Base-by-base conservation (phyloP, 2,797 vertebrate species). In the Epinephelus awoara region DNA sequence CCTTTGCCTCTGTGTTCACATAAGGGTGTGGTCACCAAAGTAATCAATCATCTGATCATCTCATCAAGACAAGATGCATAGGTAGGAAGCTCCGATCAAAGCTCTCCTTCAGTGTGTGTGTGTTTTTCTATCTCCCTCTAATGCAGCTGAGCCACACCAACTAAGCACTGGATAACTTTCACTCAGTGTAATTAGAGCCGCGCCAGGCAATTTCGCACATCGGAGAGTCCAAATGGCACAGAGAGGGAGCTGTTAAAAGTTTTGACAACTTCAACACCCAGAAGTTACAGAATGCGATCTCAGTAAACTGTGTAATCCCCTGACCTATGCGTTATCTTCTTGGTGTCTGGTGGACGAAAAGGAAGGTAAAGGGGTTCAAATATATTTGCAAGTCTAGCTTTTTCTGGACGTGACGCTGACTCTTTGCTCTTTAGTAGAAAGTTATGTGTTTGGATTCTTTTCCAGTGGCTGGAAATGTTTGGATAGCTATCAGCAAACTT, bases 141-240 rank as follows among this genome's bases (percentile, higher is more conserved):
- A 84, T 62, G 67, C 58, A 82, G 61, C 62, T n/a, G 6, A 78
- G 57, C 62, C 74, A 54, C 61, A 71, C 14, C 46, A 59, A 77
- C 25, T 40, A 34, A 34, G 58, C 67, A 52, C 67, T 75, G 75
- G 79, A 80, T 47, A 56, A 57, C 66, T 67, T 87, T 85, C 66
- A 78, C 58, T 81, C 57, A 3, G 63, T 25, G 68, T 65, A 81
- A 86, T 91, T 90, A 86, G 74, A 90, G 71, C 77, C 6, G 67
- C 5, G 38, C 51, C 14, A 21, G 83, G 69, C 71, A 84, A 89
- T 87, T 89, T 90, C 64, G 75, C 88, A 89, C 85, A 80, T 85
- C 46, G 47, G n/a, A 74, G 80, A 57, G 25, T 83, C 80, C 78
- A 80, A 87, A 75, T 75, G 75, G 75, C 61, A 69, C 64, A 4